Evolutionary conservation across 1,140 invertebrate species (phyloP).

Genomic region (Semibalanus balanoides): DNA sequence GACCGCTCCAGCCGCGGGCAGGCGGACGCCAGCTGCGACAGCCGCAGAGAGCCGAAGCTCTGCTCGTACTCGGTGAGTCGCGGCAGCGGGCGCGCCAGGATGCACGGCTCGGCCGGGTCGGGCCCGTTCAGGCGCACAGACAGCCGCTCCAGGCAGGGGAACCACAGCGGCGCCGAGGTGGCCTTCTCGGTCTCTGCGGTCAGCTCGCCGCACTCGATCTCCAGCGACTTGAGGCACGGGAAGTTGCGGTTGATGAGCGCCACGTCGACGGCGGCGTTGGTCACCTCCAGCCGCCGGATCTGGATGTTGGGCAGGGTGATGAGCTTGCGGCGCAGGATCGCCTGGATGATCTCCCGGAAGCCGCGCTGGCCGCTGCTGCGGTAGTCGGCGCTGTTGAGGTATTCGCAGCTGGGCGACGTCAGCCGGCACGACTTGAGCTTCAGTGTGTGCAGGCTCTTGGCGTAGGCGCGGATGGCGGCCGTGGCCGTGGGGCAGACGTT

Average conservation of each 20-base stretch:
- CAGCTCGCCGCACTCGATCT: not conserved
- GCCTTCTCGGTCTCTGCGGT: not conserved
- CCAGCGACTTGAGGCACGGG: not conserved
- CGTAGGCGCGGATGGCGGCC: not conserved
- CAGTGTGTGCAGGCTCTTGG: not conserved
- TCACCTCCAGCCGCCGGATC: not conserved
- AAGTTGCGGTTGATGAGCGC: constrained; percentile 5
- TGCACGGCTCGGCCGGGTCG: not conserved
- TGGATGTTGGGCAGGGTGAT: not conserved
- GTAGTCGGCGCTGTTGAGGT: not conserved
- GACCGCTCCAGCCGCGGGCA: not conserved
- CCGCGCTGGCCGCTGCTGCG: not conserved
- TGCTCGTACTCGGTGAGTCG: not conserved
- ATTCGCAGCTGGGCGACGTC: not conserved
- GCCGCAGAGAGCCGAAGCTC: not conserved
- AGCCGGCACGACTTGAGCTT: not conserved
- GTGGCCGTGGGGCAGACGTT: not conserved
- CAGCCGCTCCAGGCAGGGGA: not conserved
- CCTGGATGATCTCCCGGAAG: constrained; percentile 1
- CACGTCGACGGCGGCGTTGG: not conserved
- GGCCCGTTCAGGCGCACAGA: not conserved
- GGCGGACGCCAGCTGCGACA: not conserved
- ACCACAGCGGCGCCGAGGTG: not conserved
- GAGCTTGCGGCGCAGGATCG: not conserved
- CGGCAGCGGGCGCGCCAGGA: not conserved